Percentiles rank a stretch among this genome's conserved stretches.
Evolutionary conservation across 2,113 vertebrate genomes (phyloP).

Genomic region (Lepus americanus): DNA sequence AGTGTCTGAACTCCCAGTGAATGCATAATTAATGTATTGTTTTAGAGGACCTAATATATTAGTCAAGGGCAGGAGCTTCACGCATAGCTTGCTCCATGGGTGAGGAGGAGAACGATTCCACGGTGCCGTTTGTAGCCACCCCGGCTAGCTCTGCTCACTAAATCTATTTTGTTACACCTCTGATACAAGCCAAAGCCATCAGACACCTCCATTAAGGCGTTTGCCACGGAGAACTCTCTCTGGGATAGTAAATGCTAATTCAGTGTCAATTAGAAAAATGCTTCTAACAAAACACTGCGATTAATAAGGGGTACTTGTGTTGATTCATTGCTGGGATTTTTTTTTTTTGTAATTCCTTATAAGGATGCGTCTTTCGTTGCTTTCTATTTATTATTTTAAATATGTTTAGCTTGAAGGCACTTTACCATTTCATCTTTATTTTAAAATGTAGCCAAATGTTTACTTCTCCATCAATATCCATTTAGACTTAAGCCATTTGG

Average conservation of each 20-base stretch:
- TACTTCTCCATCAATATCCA: constrained; percentile 70
- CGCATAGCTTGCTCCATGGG: constrained; percentile 37
- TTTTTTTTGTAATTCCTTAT: not conserved
- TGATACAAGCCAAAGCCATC: constrained; percentile 77
- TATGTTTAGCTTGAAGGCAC: constrained; percentile 74
- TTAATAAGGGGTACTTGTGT: constrained; percentile 75
- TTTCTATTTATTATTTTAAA: constrained; percentile 84
- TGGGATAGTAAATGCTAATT: constrained; percentile 85
- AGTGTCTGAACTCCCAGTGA: constrained; percentile 78
- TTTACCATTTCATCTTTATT: constrained; percentile 75
- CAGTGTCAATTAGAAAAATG: constrained; percentile 83
- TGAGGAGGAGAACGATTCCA: constrained; percentile 55
- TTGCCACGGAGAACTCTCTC: constrained; percentile 73
- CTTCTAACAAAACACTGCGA: constrained; percentile 65
- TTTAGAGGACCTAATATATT: constrained; percentile 76
- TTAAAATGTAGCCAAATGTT: constrained; percentile 75
- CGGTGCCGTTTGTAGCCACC: not conserved
- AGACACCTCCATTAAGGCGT: constrained; percentile 78
- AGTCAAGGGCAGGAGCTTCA: constrained; percentile 74
- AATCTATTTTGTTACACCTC: constrained; percentile 87
- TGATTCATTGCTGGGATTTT: constrained; percentile 59
- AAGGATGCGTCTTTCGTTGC: constrained; percentile 75
- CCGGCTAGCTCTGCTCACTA: constrained; percentile 59
- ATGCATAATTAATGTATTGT: constrained; percentile 87
- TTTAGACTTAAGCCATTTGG: constrained; percentile 68